Evolutionary conservation across 2,888 invertebrate genomes (phyloP).

Genomic region (Aphodius sticticus): DNA sequence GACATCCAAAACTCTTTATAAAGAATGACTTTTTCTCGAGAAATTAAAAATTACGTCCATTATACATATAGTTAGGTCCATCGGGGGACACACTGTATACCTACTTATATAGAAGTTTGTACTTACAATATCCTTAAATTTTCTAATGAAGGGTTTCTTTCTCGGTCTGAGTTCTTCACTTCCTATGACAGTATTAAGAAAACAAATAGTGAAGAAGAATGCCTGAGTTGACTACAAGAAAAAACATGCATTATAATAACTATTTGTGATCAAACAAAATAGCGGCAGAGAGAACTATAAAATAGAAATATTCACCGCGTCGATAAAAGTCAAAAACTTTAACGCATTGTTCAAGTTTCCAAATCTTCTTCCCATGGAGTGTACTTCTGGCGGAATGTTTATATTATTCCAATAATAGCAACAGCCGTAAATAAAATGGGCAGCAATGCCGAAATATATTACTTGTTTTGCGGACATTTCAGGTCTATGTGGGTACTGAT

Average conservation of each 20-base stretch:
- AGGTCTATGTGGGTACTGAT: background rate
- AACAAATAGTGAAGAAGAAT: constrained; percentile 77
- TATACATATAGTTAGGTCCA: too few relatives aligned
- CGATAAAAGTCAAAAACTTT: constrained; percentile 83
- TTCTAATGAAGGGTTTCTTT: constrained; percentile 72
- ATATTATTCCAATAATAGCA: constrained; percentile 76
- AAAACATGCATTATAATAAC: constrained; percentile 28
- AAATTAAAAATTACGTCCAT: too few relatives aligned
- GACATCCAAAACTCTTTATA: too few relatives aligned
- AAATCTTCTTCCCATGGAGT: constrained; percentile 63
- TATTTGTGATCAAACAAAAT: background rate
- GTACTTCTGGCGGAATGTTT: constrained; percentile 62
- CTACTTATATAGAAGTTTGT: background rate
- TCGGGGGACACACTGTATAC: too few relatives aligned
- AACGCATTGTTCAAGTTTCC: constrained; percentile 78
- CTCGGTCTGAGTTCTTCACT: constrained; percentile 73
- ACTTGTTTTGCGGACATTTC: constrained; percentile 43
- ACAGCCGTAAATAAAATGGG: constrained; percentile 73
- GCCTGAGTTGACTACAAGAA: constrained; percentile 64
- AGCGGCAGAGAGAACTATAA: background rate
- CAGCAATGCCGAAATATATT: constrained; percentile 68
- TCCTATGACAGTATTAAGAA: constrained; percentile 79
- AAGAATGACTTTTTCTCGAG: too few relatives aligned
- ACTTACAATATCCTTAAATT: constrained; percentile 64
- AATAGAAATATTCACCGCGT: constrained; percentile 72